Evolutionary conservation across 2,113 vertebrate genomes (phyloP), one percentile per base, ranked within the genome.

Genomic region (Ochotona curzoniae): DNA sequence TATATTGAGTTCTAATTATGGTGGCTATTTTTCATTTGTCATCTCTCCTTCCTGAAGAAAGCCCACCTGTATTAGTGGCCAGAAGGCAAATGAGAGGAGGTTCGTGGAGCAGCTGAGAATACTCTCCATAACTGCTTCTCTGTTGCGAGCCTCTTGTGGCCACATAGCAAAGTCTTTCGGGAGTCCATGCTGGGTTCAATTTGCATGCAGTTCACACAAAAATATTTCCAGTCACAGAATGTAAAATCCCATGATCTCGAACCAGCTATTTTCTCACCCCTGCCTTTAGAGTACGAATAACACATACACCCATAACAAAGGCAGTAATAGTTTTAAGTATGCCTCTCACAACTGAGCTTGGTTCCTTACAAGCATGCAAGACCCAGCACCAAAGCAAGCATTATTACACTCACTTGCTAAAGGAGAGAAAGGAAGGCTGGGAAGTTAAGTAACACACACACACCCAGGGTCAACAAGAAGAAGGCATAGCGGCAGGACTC

Each of bases 1-100:
- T 13, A 57, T 18, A 67, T 38, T 35, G 47, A 70, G 11, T 61
- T 49, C 60, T 32, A n/a, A 78, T 64, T 32, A 61, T 0, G 66
- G 38, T 63, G 44, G 60, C 64, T 49, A 54, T 25, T 32, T 83
- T 85, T 83, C 64, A 79, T n/a, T 44, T 83, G 71, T 17, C 21
- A 28, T 17, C n/a, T 88, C 57, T 87, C 83, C 64, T 69, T 47
- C 85, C 89, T 86, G 66, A 83, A 21, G 44, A 90, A 90, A 74
- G 88, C 32, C 64, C 38, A 67, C 71, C 57, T 47, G 5, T 47
- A 76, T 44, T 17, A 61, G 47, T 32, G 35, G 23, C n/a, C 57
- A 82, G 84, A 76, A 51, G 73, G 85, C 0, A 10, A 49, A 35
- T 8, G 14, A 71, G n/a, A 1, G 1, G 23, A 91, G 12, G 38